Percentiles rank a stretch among this genome's conserved stretches.
phyloP scores from a whole-genome alignment of 2,888 invertebrate genomes.

The Xestia c-nigrum region DNA sequence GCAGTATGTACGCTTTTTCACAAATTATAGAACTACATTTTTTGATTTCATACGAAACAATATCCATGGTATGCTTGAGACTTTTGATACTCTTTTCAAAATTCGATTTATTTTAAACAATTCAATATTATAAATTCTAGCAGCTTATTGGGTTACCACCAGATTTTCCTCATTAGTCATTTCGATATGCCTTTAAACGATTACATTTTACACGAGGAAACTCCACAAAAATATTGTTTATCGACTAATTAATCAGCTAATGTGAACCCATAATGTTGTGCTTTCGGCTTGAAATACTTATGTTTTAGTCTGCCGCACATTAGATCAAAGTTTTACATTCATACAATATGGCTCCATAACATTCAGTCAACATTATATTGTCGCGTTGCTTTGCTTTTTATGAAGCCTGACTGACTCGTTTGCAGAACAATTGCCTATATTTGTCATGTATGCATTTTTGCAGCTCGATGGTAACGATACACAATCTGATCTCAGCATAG shows the following conservation, averaged over 20 bases:
- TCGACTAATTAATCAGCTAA: slow-evolving; percentile 10
- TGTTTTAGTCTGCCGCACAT: slow-evolving; percentile 30
- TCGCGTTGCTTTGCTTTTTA: slow-evolving; percentile 72
- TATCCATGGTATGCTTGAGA: neutral
- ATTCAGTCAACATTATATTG: slow-evolving; percentile 45
- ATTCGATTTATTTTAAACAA: neutral
- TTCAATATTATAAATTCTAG: neutral
- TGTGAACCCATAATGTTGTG: slow-evolving; percentile 25
- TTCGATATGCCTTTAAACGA: slow-evolving; percentile 13
- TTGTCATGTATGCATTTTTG: slow-evolving; percentile 89
- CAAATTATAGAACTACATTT: neutral
- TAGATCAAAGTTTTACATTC: slow-evolving; percentile 35
- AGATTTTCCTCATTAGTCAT: slow-evolving; percentile 18
- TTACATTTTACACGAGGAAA: slow-evolving; percentile 5
- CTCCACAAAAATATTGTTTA: slow-evolving; percentile 4
- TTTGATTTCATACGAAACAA: neutral
- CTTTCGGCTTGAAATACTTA: slow-evolving; percentile 43
- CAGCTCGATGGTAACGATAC: slow-evolving; percentile 90
- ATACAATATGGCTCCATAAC: slow-evolving; percentile 40
- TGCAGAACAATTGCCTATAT: slow-evolving; percentile 76
- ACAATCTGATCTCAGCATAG: slow-evolving; percentile 89
- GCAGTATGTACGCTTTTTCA: slow-evolving; percentile 2
- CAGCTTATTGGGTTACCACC: neutral
- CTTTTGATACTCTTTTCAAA: neutral
- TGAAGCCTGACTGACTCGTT: slow-evolving; percentile 74